phyloP scores from a whole-genome alignment of 2,113 vertebrate genomes.

The Scomber japonicus region DNA sequence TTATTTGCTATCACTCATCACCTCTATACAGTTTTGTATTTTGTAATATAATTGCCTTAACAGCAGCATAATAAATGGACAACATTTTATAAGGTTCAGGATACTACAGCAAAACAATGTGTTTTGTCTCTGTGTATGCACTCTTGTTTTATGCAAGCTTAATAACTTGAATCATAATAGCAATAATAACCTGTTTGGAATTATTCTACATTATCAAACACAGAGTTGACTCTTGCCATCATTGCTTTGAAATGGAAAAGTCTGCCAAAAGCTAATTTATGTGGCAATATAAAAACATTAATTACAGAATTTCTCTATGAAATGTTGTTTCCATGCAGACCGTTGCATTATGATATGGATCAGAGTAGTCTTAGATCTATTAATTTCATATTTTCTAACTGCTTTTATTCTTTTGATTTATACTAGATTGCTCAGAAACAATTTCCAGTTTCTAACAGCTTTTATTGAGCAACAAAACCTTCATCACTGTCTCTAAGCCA shows the following conservation, averaged over 20 bases:
- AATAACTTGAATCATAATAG: neutral
- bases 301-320: neutral
- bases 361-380: no score
- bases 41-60: neutral
- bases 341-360: no score
- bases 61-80: neutral
- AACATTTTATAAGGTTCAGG: neutral
- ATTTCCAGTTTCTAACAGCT: slow-evolving; percentile 28
- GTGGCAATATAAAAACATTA: neutral
- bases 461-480: slow-evolving; percentile 35
- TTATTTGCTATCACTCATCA: neutral
- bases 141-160: neutral
- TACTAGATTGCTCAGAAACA: neutral
- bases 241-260: slow-evolving; percentile 11
- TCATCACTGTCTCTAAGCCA: slow-evolving; percentile 50
- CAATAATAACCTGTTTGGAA: no score
- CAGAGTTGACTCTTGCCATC: neutral
- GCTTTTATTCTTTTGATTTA: neutral
- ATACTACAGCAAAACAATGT: neutral
- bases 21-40: slow-evolving; percentile 6
- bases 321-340: neutral
- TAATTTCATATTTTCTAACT: no score
- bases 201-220: no score
- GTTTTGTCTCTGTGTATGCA: neutral
- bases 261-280: neutral